Evolutionary conservation across 2,797 vertebrate genomes (phyloP), one percentile per base, ranked within the genome.

Genomic region (Salmo trutta): DNA sequence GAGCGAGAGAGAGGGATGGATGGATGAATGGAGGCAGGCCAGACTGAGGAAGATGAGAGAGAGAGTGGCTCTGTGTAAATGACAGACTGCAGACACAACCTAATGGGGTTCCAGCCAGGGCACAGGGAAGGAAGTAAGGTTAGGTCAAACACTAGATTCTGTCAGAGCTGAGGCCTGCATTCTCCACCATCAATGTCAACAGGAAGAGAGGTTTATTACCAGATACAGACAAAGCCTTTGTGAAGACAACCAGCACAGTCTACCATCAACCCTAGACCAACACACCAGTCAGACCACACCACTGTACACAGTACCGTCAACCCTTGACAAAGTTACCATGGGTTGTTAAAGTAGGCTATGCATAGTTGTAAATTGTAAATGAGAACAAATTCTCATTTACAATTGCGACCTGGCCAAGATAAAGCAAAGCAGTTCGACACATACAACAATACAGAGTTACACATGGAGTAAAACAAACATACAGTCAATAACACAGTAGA

Each of bases 41-140:
- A 90, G 90, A 89, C 91, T 73, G 90, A 90, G 88, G 88, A 88
- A 81, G 89, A 93, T 92, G 36, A 41, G 36, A 41, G 36, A 10
- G 36, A 41, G 36, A 10, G 90, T 92, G 88, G 86, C 85, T 90
- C 89, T 83, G 90, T 89, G 86, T 88, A 82, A 94, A 65, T 94
- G 93, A 95, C 93, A 94, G 92, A 88, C 86, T 89, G 77, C 86
- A 77, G 86, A 81, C 90, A 78, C 80, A 81, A 51, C 84, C 89
- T 90, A 92, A 92, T 92, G 91, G 90, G 92, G 93, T 94, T 94
- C 92, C 93, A 85, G 84, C 82, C 82, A 33, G 87, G 91, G 92
- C 89, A 91, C 91, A 89, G 86, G 87, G 84, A 93, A 91, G 89
- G 36, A 41, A 41, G 36, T 41, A 41, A 10, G 36, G 8, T 85